A percentile compares a stretch with the other conserved stretches of the same genome.
phyloP scores from a whole-genome alignment of 2,113 vertebrate genomes.

The Eudyptes chrysolophus region DNA sequence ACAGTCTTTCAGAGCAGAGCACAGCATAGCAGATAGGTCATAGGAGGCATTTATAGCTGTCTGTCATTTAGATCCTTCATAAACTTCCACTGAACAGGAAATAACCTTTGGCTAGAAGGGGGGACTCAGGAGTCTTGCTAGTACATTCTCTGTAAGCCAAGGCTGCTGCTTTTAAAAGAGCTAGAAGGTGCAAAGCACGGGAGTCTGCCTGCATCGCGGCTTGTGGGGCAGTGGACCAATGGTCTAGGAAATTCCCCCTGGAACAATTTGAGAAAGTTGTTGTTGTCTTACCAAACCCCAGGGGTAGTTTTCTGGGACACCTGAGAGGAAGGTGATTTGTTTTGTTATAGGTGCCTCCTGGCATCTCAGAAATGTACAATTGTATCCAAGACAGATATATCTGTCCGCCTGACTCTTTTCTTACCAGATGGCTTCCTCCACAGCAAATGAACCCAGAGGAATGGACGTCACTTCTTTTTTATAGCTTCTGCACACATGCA shows the following conservation, averaged over 20 bases:
- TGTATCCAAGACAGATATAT: background rate
- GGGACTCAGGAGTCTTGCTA: background rate
- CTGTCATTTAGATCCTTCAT: background rate
- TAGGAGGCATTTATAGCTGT: background rate
- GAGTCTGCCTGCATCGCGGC: background rate
- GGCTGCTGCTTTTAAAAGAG: background rate
- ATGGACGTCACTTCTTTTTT: background rate
- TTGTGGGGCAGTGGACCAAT: background rate
- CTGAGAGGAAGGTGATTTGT: background rate
- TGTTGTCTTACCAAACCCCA: background rate
- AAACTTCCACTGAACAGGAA: background rate
- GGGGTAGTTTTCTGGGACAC: background rate
- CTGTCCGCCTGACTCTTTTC: background rate
- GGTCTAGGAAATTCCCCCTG: background rate
- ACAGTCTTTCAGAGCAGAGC: background rate
- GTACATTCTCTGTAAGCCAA: background rate
- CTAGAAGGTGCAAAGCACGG: background rate
- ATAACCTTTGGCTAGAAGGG: background rate
- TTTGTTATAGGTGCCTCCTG: background rate
- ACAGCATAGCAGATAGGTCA: background rate
- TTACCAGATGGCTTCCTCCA: background rate
- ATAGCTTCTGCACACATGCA: background rate
- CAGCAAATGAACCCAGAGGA: background rate
- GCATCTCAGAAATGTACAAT: background rate
- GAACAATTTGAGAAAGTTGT: background rate